Conservation (phyloP, 2,888 invertebrate species). For the Lithophane semibrunnea region DNA sequence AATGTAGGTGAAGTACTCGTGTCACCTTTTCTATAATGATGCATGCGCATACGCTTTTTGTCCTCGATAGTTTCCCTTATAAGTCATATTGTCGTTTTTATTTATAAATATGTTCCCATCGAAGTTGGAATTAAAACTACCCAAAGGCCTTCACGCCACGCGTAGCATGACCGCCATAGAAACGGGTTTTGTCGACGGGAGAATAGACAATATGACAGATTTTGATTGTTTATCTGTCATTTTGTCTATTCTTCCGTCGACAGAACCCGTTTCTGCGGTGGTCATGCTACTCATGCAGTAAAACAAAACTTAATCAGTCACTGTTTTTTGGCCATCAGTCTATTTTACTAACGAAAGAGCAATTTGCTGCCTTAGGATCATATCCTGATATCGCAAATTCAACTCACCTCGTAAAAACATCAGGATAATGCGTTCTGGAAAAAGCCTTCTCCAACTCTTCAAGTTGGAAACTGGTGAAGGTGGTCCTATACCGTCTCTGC, state of each 20-base stretch:
- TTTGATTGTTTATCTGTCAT: no score
- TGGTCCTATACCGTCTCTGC: slow-evolving; percentile 97
- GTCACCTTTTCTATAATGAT: not conserved
- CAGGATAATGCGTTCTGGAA: slow-evolving; percentile 99
- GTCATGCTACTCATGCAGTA: no score
- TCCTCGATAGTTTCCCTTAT: not conserved
- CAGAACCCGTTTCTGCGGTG: no score
- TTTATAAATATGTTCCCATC: not conserved
- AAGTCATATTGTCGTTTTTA: not conserved
- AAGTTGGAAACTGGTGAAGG: slow-evolving; percentile 98
- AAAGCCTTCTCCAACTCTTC: slow-evolving; percentile 99
- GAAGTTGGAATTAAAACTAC: not conserved
- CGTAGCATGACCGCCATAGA: no score
- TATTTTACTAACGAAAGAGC: not conserved
- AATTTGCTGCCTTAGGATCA: not conserved
- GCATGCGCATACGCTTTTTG: not conserved
- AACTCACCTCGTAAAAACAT: slow-evolving; percentile 97
- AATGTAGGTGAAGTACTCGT: not conserved
- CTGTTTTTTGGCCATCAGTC: not conserved
- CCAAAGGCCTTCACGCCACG: not conserved
- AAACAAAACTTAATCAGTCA: not conserved
- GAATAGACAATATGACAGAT: no score
- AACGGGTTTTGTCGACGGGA: no score
- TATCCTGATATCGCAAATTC: not conserved
- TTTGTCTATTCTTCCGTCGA: no score